Evolutionary conservation across 2,888 invertebrate species (phyloP), one percentile per base, ranked within the genome.

Genomic region (Colostygia pectinataria): DNA sequence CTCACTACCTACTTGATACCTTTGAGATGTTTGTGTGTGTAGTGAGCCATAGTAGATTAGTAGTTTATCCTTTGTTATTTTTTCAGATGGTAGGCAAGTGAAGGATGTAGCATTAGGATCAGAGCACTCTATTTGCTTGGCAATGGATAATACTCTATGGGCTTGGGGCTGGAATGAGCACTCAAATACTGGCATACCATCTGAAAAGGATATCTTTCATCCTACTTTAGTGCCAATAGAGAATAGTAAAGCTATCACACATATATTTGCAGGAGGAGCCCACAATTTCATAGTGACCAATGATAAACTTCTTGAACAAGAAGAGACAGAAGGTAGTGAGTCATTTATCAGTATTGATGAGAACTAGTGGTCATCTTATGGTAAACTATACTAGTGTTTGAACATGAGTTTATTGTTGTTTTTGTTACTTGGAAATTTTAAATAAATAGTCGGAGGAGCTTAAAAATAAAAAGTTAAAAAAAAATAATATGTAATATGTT

Each of bases 141-240:
- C 92, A 63, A 91, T 89, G 53, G 92, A 93, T 47, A 93, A 93
- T 23, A 89, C 91, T 37, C 74, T 96, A 4, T 93, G 93, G 70
- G 92, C 94, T 12, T 97, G 97, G 96, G 97, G 97, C 0, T 97
- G 97, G 97, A 97, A 97, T 80, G 97, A 97, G 70, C 97, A 97
- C 83, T 95, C 95, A 27, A 96, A 95, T 74, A 96, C 96, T 66
- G 97, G 96, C 42, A 93, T 71, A 25, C 57, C 57, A 31, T 63
- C 92, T 18, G 71, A 79, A 10, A 66, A 67, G 42, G 61, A 65
- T 41, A 75, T 89, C 10, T 68, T 68, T 49, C 51, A 54, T 32
- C 90, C 90, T 12, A 82, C 80, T 10, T 53, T 73, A 59, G 77
- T 90, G 25, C 69, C 73, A 28, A 51, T 86, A 18, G 66, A 76